Percentiles rank a stretch among this genome's conserved stretches.
Conservation (phyloP, 1,140 invertebrate species). For the Onthophagus taurus region DNA sequence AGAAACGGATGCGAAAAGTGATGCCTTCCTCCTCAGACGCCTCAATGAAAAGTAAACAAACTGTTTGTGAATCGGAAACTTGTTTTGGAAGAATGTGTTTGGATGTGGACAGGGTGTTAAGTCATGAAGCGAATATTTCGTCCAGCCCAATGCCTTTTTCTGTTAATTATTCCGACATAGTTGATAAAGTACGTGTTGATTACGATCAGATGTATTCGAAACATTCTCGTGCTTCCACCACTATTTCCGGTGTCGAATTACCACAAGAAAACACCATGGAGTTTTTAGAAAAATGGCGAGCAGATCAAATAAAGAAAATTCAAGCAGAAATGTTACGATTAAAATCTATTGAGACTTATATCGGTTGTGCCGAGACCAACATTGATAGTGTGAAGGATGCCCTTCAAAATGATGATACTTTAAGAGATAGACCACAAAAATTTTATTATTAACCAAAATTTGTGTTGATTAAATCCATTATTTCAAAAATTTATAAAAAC, state of each 20-base stretch:
- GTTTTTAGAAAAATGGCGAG: slow-evolving; percentile 27
- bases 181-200: slow-evolving; percentile 10
- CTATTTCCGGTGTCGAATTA: neutral
- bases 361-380: slow-evolving; percentile 14
- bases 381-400: too few species aligned
- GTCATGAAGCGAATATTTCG: too few species aligned
- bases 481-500: too few species aligned
- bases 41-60: neutral
- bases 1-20: neutral
- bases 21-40: neutral
- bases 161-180: slow-evolving; percentile 26
- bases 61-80: neutral
- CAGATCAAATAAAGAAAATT: slow-evolving; percentile 29
- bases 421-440: too few species aligned
- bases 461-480: too few species aligned
- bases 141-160: too few species aligned
- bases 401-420: too few species aligned
- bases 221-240: slow-evolving; percentile 18
- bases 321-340: slow-evolving; percentile 29
- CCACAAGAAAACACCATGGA: slow-evolving; percentile 23
- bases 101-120: too few species aligned
- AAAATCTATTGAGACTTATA: slow-evolving; percentile 21
- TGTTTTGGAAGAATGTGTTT: too few species aligned
- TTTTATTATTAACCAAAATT: too few species aligned
- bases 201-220: slow-evolving; percentile 8